phyloP scores from a whole-genome alignment of 1,140 invertebrate species.

The Polypedilum pembai region DNA sequence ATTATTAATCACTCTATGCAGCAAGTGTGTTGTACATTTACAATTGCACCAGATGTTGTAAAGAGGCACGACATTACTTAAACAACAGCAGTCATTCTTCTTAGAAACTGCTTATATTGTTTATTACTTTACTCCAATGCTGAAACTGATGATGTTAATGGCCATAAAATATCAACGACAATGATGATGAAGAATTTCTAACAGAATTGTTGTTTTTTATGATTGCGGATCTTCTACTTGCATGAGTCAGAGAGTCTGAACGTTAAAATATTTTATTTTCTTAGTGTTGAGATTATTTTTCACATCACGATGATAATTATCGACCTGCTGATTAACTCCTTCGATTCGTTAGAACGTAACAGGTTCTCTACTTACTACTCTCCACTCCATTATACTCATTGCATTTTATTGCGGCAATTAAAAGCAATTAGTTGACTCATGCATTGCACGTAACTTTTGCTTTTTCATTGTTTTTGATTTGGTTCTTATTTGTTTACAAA shows the following conservation, averaged over 20 bases:
- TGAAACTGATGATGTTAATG: background rate
- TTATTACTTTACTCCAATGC: background rate
- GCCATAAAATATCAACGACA: background rate
- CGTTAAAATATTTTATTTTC: background rate
- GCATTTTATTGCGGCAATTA: conserved; percentile 12
- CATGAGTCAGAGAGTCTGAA: background rate
- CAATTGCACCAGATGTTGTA: background rate
- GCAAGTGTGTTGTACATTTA: background rate
- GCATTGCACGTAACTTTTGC: background rate
- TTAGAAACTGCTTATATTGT: background rate
- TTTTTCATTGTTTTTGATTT: conserved; percentile 4
- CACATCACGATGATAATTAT: background rate
- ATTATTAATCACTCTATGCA: conserved; percentile 8
- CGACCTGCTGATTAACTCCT: background rate
- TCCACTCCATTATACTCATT: background rate
- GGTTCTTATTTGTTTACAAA: background rate
- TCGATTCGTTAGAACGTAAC: background rate
- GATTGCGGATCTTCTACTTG: background rate
- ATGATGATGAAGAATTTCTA: background rate
- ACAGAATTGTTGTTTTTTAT: too few species aligned
- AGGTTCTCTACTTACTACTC: background rate
- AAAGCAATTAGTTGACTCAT: conserved; percentile 3
- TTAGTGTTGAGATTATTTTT: background rate
- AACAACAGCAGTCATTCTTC: background rate
- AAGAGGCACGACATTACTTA: background rate